Base-by-base conservation (phyloP, 1,140 invertebrate species). In the Aphaenogaster floridana region DNA sequence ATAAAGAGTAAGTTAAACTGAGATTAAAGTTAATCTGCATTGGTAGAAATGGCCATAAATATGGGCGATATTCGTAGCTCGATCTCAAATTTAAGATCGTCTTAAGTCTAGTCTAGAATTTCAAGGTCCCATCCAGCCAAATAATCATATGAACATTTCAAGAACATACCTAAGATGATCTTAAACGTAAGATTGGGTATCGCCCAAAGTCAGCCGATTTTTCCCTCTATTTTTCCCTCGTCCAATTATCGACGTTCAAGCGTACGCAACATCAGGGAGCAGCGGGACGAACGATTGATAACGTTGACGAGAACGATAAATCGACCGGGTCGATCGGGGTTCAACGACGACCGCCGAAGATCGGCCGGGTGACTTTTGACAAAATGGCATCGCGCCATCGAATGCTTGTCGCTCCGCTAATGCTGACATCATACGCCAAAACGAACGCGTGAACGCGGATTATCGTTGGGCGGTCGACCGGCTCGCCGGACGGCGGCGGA, bases 351-450 rank as follows among this genome's bases (percentile, higher is more conserved):
- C 7, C 15, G 2, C 13, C 21, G 28, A 7, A 39, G 15, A 21
- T 45, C n/a, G 13, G 5, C 13, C 64, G 4, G 42, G n/a, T 6
- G 66, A 34, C 66, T 50, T 69, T 69, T 69, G 42, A 69, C 42
- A 48, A 69, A 69, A 50, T 50, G 66, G 66, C 66, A 69, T 69
- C 66, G 45, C 11, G 66, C 42, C 66, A 28, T 7, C 11, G 48
- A 72, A 11, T 4, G 1, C 59, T 54, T 36, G 9, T 72, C 13
- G 15, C 50, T 59, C 13, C 15, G 15, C 39, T 39, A 34, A 48
- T 2, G 68, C 48, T 76, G 69, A 84, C 80, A 61, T 84, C 80
- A 84, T 36, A 61, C 52, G 28, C 54, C 21, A 63, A 76, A 74
- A 84, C 36, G 80, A 50, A 48, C 21, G 45, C 50, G 50, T 54